These are phyloP conservation scores for Papilio glaucus DNA, from an alignment of 1,140 invertebrate genomes.

Conservation along the genomic window DNA sequence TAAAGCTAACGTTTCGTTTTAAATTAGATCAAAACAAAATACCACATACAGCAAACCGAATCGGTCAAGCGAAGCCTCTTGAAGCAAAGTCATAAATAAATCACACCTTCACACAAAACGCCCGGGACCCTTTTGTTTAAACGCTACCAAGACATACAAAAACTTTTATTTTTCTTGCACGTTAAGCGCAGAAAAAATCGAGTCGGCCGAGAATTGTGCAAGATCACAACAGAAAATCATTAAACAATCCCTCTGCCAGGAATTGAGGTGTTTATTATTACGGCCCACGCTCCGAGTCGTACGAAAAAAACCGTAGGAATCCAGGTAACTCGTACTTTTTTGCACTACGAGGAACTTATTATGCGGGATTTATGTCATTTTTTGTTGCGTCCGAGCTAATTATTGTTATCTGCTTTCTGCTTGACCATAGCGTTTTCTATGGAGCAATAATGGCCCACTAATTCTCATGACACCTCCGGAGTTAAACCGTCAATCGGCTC, in stretches of 20 bases:
- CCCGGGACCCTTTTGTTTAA: constrained; percentile 78
- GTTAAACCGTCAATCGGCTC: constrained; percentile 72
- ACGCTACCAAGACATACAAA: constrained; percentile 78
- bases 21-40: constrained; percentile 35
- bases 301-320: constrained; percentile 67
- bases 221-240: constrained; percentile 82
- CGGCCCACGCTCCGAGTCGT: constrained; percentile 65
- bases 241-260: constrained; percentile 80
- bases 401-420: constrained; percentile 81
- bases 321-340: constrained; percentile 75
- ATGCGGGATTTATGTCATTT: constrained; percentile 83
- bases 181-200: constrained; percentile 64
- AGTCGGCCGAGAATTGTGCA: constrained; percentile 75
- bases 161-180: constrained; percentile 74
- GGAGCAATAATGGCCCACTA: constrained; percentile 79
- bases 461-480: constrained; percentile 79
- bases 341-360: constrained; percentile 73
- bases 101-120: constrained; percentile 76
- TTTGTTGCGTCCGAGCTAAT: constrained; percentile 80
- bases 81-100: constrained; percentile 79
- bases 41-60: constrained; percentile 53
- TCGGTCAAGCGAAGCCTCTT: constrained; percentile 67
- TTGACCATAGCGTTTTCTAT: constrained; percentile 75
- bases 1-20: background rate
- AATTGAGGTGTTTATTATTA: constrained; percentile 82